Evolutionary conservation across 1,140 invertebrate genomes (phyloP).

Genomic region (Whitmania pigra): DNA sequence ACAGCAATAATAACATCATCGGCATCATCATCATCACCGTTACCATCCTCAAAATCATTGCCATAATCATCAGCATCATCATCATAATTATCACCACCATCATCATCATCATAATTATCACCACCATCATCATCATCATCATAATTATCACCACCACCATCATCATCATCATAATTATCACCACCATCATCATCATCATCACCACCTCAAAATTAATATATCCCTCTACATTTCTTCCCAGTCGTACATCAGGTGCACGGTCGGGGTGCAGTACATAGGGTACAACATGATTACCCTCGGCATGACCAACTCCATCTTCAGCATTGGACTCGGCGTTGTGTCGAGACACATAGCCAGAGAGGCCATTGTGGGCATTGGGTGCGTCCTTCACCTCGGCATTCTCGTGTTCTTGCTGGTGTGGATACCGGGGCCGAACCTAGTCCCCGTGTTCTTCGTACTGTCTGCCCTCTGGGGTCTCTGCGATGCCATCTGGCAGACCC

Average conservation of each 20-base stretch:
- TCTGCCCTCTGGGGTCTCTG: constrained; percentile 89
- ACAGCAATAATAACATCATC: no score
- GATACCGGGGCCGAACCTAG: constrained; percentile 66
- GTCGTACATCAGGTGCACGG: constrained; percentile 38
- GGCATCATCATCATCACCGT: no score
- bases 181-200: no score
- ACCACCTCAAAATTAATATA: no score
- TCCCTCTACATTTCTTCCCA: constrained; percentile 21
- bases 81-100: no score
- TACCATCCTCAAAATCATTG: no score
- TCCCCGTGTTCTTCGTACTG: constrained; percentile 72
- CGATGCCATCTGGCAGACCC: constrained; percentile 93
- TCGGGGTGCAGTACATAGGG: constrained; percentile 38
- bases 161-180: no score
- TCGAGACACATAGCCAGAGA: constrained; percentile 37
- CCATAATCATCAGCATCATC: no score
- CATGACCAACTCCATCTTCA: constrained; percentile 34
- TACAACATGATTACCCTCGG: constrained; percentile 42
- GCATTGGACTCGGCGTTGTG: constrained; percentile 34
- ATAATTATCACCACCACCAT: no score
- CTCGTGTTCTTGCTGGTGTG: constrained; percentile 52
- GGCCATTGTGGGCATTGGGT: constrained; percentile 34
- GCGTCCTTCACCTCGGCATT: constrained; percentile 28
- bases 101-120: no score
- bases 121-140: no score